Base-by-base conservation (phyloP, 2,113 vertebrate genomes). In the Pomatorhinus ruficollis region DNA sequence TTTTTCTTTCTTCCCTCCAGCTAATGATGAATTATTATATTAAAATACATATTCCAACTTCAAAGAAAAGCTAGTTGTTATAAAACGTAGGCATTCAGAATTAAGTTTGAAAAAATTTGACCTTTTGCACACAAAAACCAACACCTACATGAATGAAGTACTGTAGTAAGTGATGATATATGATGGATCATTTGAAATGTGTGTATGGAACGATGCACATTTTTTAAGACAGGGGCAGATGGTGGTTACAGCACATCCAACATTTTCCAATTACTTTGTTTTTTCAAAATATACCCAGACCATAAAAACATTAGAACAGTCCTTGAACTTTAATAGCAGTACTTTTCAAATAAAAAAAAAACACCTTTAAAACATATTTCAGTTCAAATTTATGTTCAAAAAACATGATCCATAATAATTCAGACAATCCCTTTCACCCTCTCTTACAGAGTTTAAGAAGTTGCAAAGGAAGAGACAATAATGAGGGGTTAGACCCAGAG, bases 141-240 rank as follows among this genome's bases (percentile, higher is more conserved):
- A 92, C 93, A 96, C 95, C 92, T 96, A 92, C 44, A 85, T 95
- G 88, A 97, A 96, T 95, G 75, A 86, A 93, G 97, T 95, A 91
- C 94, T 97, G 87, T 97, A 92, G 70, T 83, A 96, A 95, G 95
- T 97, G 93, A 95, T 97, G 94, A 95, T 97, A 97, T 97, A 96
- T 91, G 89, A 95, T 87, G 94, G 94, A 90, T 94, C 83, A 92
- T 94, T 92, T 95, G 79, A 78, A 84, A 93, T 53, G 83, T 91
- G 89, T 63, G 44, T 83, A 78, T 91, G 82, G 89, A 97, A 90
- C 37, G 66, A 50, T 61, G 54, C 69, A 96, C 87, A 92, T 96
- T 95, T 95, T 76, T 95, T 87, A 97, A 95, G 60, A 64, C 86
- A 93, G 69, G 45, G 88, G 83, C 64, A 96, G 59, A 92, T 91